Evolutionary conservation across 2,888 invertebrate genomes (phyloP).

Genomic region (Xestoiulus laeticollis): DNA sequence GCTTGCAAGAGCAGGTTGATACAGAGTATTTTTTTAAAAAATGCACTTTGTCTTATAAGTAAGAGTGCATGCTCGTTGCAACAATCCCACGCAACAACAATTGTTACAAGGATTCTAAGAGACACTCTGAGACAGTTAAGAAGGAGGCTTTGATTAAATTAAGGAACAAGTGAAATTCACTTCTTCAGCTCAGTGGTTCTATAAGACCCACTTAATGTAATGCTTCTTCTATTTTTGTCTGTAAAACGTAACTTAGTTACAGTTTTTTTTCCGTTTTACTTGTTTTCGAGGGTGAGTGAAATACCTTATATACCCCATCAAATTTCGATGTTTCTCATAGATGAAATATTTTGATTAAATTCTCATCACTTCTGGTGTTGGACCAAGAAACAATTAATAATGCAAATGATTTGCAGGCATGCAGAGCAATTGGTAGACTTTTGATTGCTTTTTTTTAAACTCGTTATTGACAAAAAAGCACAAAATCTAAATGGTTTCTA

Average conservation of each 20-base stretch:
- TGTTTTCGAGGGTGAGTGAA: not conserved
- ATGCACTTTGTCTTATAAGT: not conserved
- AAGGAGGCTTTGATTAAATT: not conserved
- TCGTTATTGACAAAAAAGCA: not conserved
- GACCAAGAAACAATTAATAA: not conserved
- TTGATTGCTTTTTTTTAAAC: not conserved
- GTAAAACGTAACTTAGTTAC: not conserved
- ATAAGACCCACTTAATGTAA: not conserved
- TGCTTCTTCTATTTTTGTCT: not conserved
- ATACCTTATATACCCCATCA: not conserved
- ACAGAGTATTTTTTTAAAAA: not conserved
- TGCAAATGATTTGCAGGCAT: not conserved
- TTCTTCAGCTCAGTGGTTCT: not conserved
- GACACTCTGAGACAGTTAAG: not conserved
- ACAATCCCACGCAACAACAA: not conserved
- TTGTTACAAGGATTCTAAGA: not conserved
- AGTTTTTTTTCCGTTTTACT: not conserved
- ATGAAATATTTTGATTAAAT: not conserved
- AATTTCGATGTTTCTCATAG: not conserved
- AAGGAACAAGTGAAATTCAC: not conserved
- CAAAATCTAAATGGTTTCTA: no score
- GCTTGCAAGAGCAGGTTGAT: no score
- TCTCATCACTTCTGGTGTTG: not conserved
- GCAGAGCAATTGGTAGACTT: no score
- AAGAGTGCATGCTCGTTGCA: not conserved